Evolutionary conservation across 2,797 vertebrate genomes (phyloP).

Genomic region (Serranus cabrilla): DNA sequence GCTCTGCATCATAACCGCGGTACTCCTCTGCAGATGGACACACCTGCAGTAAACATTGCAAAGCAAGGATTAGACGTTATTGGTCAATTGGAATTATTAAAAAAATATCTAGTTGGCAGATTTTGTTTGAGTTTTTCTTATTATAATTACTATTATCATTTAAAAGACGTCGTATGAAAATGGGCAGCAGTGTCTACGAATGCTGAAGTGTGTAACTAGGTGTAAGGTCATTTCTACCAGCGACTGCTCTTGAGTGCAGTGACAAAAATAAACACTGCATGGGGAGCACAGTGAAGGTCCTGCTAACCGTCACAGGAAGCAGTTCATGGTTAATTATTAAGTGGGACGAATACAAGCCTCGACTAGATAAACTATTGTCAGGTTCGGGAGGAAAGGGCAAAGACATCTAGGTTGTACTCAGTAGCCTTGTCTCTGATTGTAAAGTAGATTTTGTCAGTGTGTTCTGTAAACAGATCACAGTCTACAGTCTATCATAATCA

Average conservation of each 20-base stretch:
- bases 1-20: constrained; percentile 85
- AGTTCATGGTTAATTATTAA: constrained; percentile 64
- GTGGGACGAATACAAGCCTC: constrained; percentile 35
- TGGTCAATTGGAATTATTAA: neutral
- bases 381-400: constrained; percentile 67
- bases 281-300: constrained; percentile 13
- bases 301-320: constrained; percentile 13
- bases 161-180: neutral
- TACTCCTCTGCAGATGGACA: constrained; percentile 85
- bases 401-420: constrained; percentile 60
- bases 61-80: neutral
- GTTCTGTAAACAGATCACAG: constrained; percentile 50
- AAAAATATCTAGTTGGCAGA: too few species aligned
- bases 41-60: constrained; percentile 81
- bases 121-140: neutral
- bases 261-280: constrained; percentile 43
- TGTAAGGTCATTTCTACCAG: constrained; percentile 46
- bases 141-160: neutral
- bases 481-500: constrained; percentile 26
- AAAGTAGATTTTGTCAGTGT: constrained; percentile 42
- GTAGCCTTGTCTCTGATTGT: constrained; percentile 28
- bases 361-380: constrained; percentile 42
- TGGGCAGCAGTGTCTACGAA: neutral
- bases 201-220: constrained; percentile 28
- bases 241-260: constrained; percentile 8